phyloP scores from a whole-genome alignment of 2,888 invertebrate species.

The Celastrina argiolus region DNA sequence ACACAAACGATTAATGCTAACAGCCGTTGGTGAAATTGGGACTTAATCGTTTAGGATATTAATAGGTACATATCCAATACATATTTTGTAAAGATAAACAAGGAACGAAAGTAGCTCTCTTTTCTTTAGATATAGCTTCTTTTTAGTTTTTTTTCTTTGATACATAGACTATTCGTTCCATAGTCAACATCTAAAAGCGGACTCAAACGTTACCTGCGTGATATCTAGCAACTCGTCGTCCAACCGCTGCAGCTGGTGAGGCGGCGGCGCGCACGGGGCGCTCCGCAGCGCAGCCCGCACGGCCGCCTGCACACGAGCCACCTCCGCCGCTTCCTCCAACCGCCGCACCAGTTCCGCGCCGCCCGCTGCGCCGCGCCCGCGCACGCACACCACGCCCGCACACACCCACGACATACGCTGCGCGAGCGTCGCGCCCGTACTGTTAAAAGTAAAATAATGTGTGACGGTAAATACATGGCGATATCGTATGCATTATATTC shows the following conservation, averaged over 20 bases:
- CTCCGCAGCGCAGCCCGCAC: constrained; percentile 70
- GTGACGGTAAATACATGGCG: too few relatives aligned
- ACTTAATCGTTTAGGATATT: too few relatives aligned
- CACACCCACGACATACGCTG: constrained; percentile 94
- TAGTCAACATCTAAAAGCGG: neutral
- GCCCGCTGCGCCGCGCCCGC: constrained; percentile 87
- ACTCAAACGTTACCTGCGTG: constrained; percentile 80
- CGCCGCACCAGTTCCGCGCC: constrained; percentile 86
- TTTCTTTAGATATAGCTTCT: too few relatives aligned
- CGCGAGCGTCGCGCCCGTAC: constrained; percentile 84
- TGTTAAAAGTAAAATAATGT: too few relatives aligned
- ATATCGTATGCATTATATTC: too few relatives aligned
- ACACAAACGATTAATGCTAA: too few relatives aligned
- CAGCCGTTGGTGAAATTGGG: too few relatives aligned
- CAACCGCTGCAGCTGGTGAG: constrained; percentile 82
- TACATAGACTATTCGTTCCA: too few relatives aligned
- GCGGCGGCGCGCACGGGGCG: constrained; percentile 82
- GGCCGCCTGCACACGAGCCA: constrained; percentile 89
- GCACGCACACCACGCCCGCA: constrained; percentile 95
- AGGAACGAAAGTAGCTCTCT: too few relatives aligned
- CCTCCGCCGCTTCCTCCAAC: constrained; percentile 95
- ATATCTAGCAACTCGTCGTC: constrained; percentile 91
- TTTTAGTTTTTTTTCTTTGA: too few relatives aligned
- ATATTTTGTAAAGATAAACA: too few relatives aligned
- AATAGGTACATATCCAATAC: too few relatives aligned